Percentiles rank a stretch among this genome's conserved stretches.
Evolutionary conservation across 2,113 vertebrate genomes (phyloP).

Genomic region (Catharus fuscescens): DNA sequence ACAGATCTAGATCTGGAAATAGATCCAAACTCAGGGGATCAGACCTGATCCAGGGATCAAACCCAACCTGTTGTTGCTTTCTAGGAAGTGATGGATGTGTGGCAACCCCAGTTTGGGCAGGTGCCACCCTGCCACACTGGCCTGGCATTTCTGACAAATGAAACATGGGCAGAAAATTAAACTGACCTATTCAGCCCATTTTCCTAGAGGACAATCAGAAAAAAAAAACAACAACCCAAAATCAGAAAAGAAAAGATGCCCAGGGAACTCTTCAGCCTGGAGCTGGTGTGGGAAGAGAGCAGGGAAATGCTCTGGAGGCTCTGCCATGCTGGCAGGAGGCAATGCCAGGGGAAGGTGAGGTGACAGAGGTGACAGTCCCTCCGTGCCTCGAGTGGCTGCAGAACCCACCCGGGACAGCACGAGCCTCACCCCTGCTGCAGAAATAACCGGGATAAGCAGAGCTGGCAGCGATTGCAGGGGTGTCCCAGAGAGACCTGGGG

Average conservation of each 20-base stretch:
- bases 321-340: background rate
- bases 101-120: background rate
- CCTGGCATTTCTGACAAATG: background rate
- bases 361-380: background rate
- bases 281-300: background rate
- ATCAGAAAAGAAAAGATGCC: background rate
- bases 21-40: background rate
- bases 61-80: background rate
- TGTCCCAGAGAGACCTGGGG: accelerated
- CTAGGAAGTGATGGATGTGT: accelerated
- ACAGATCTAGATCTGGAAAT: background rate
- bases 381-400: accelerated
- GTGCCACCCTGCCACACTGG: accelerated
- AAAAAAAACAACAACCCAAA: no score
- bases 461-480: background rate
- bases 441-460: background rate
- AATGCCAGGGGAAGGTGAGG: background rate
- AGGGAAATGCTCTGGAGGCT: background rate
- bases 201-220: background rate
- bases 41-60: background rate
- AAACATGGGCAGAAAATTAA: background rate
- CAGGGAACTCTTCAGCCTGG: background rate
- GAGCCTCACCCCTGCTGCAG: background rate
- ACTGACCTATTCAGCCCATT: background rate
- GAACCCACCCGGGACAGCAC: background rate